Evolutionary conservation across 2,888 invertebrate species (phyloP), one percentile per base, ranked within the genome.

Genomic region (Sarcophaga variegata): DNA sequence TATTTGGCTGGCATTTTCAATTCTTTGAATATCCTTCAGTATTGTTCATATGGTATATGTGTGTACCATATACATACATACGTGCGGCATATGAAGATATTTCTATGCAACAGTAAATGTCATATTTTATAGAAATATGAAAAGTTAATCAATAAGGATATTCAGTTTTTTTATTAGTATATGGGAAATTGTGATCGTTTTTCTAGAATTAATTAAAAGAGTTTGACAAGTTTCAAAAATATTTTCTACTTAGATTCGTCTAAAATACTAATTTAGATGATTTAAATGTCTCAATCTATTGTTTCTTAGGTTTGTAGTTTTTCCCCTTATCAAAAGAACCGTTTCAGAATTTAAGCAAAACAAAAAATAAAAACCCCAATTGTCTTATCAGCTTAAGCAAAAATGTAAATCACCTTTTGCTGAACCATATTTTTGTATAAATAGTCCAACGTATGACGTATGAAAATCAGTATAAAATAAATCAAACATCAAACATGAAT

Each of bases 401-500:
- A 37, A 45, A 70, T n/a, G 64, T 59, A 45, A 45, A 54, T 80
- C 54, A 75, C 49, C n/a, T 37, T 70, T 70, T 54, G 11, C 20
- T 62, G n/a, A 62, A 70, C 6, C 49, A 54, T 49, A 20, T 70
- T 17, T 64, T 25, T 17, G 64, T 76, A 77, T 82, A 82, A 76
- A 82, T 76, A 76, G 22, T n/a, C 37, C 64, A 25, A 47, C n/a
- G 45, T 59, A 47, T 5, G 4, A 8, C 59, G 47, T 37, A 64
- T 47, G 47, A 47, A 54, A 76, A 64, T 71, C 59, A 82, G 76
- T 82, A 45, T 64, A 49, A 70, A 22, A 64, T 63, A 1, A 70
- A 47, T 49, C 12, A 60, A 47, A 12, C 49, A 8, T 45, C 47
- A n/a, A 77, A 77, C 2, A 85, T 81, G 81, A 69, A 85, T 85